Percentiles rank a stretch among this genome's conserved stretches.
These are phyloP conservation scores for Malurus leucopterus DNA, from an alignment of 2,797 vertebrate species.

Conservation along the genomic window DNA sequence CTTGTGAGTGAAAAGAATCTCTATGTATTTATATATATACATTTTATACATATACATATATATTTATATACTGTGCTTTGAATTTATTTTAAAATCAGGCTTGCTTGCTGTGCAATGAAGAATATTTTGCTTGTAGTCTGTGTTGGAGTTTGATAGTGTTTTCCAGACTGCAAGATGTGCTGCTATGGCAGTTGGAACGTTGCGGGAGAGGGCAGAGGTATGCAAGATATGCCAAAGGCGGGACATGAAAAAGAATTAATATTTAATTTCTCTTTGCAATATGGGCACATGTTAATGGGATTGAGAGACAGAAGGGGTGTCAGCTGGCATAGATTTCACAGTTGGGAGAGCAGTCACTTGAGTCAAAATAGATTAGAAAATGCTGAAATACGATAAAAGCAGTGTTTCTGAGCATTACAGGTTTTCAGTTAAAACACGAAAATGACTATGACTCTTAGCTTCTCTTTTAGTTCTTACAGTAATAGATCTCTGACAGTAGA, in stretches of 20 bases:
- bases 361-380: neutral
- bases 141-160: neutral
- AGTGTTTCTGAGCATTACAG: neutral
- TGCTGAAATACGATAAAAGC: neutral
- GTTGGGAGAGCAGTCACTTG: neutral
- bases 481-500: neutral
- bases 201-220: slow-evolving; percentile 19
- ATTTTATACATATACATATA: too few relatives aligned
- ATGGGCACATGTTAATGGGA: neutral
- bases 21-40: neutral
- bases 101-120: neutral
- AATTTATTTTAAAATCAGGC: neutral
- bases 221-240: neutral
- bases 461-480: neutral
- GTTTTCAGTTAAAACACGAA: neutral
- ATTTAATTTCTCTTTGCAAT: neutral
- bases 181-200: neutral
- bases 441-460: neutral
- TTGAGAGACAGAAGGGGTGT: neutral
- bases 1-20: slow-evolving; percentile 81
- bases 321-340: neutral
- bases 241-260: neutral
- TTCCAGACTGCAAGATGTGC: neutral
- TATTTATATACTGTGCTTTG: neutral
- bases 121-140: neutral